Evolutionary conservation across 1,140 invertebrate genomes (phyloP).

Genomic region (Bombus balteatus): DNA sequence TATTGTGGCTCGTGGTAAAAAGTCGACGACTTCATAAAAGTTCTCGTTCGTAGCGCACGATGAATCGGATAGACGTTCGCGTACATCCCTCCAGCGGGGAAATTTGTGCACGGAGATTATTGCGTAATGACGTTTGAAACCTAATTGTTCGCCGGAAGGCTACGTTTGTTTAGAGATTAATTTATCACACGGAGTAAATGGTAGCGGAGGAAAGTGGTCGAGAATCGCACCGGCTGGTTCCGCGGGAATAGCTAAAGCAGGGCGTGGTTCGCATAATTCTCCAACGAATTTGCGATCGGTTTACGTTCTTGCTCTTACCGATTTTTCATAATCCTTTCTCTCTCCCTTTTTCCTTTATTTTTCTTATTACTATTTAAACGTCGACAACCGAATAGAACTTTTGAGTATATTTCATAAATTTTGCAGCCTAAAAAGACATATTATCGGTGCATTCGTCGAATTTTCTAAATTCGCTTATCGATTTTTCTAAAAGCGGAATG

Average conservation of each 20-base stretch:
- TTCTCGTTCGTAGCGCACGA: background rate
- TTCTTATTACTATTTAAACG: background rate
- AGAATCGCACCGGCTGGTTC: slow-evolving; percentile 22
- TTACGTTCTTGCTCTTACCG: background rate
- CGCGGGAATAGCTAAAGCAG: slow-evolving; percentile 40
- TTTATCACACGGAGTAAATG: slow-evolving; percentile 21
- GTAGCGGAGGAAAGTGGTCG: slow-evolving; percentile 4
- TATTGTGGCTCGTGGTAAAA: background rate
- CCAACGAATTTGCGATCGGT: slow-evolving; percentile 13
- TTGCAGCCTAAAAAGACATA: too few species aligned
- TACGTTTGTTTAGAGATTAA: slow-evolving; percentile 10
- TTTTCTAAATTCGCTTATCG: background rate
- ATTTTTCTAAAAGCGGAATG: background rate
- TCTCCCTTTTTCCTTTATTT: too few species aligned
- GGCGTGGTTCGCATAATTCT: slow-evolving; percentile 50
- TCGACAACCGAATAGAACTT: background rate
- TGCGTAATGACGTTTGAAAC: background rate
- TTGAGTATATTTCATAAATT: background rate
- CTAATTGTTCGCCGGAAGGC: background rate
- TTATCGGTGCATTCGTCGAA: background rate
- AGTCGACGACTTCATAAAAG: too few species aligned
- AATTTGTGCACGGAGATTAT: background rate
- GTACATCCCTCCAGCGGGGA: background rate
- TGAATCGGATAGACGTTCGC: background rate
- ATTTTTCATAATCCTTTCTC: background rate